These are phyloP conservation scores for Equus przewalskii DNA, from an alignment of 2,113 vertebrate species.

Conservation along the genomic window DNA sequence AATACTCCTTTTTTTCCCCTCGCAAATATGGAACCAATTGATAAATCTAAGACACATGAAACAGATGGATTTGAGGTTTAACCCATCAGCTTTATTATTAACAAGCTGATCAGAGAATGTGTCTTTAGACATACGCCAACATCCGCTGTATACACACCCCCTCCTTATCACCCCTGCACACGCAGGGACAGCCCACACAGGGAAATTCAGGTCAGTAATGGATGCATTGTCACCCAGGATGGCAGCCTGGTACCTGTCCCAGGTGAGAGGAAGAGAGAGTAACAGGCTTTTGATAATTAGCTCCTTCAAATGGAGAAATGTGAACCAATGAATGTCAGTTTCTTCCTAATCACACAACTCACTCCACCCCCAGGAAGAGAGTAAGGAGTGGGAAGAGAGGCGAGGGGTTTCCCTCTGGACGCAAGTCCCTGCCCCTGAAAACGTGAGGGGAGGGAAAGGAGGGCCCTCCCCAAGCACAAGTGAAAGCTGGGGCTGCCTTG, in stretches of 20 bases:
- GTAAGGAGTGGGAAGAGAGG: too few species aligned
- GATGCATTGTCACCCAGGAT: not conserved
- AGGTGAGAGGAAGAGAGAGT: not conserved
- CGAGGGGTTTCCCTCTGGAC: too few species aligned
- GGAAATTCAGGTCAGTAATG: not conserved
- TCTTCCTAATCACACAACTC: not conserved
- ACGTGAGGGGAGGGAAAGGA: not conserved
- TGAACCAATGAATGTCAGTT: not conserved
- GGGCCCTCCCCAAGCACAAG: not conserved
- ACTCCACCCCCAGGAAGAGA: not conserved
- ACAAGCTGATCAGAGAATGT: not conserved
- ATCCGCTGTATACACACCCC: too few species aligned
- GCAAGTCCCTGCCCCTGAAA: not conserved
- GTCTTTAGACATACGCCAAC: not conserved
- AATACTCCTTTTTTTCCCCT: not conserved
- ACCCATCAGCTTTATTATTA: not conserved
- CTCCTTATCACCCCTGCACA: not conserved
- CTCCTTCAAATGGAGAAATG: not conserved
- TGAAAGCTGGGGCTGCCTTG: not conserved
- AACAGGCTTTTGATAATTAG: not conserved
- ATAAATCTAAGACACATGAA: not conserved
- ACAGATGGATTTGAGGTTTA: not conserved
- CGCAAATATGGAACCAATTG: slow-evolving; percentile 19
- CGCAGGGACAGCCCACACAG: not conserved
- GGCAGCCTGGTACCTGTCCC: not conserved